These are phyloP conservation scores for Danaus plexippus DNA, from an alignment of 1,140 invertebrate genomes.

Conservation along the genomic window DNA sequence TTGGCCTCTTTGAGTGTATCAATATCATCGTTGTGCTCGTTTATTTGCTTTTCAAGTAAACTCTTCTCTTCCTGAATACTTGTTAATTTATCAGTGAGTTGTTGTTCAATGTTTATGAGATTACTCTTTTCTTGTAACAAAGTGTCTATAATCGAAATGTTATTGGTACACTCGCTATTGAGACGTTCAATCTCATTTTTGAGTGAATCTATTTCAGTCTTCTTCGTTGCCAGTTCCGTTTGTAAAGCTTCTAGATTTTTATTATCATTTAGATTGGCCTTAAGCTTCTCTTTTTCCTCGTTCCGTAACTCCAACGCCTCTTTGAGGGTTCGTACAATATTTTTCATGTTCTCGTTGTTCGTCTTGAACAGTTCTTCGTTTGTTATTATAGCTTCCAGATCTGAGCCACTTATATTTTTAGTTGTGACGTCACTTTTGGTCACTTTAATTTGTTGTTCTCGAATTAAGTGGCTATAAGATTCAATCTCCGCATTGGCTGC, in stretches of 20 bases:
- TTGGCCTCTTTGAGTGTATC: constrained; percentile 27
- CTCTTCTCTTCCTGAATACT: constrained; percentile 18
- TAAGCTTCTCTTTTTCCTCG: constrained; percentile 40
- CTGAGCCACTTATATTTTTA: constrained; percentile 26
- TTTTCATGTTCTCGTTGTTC: constrained; percentile 60
- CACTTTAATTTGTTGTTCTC: constrained; percentile 47
- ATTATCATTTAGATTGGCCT: constrained; percentile 23
- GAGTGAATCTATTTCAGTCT: constrained; percentile 26
- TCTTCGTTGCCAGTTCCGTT: constrained; percentile 29
- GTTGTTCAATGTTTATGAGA: constrained; percentile 19
- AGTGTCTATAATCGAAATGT: constrained; percentile 10
- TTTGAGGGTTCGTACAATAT: constrained; percentile 46
- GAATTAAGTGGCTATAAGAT: constrained; percentile 40
- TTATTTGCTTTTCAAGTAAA: constrained; percentile 21
- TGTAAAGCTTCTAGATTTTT: constrained; percentile 10
- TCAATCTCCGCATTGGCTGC: constrained; percentile 37
- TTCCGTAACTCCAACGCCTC: constrained; percentile 32
- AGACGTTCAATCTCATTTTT: constrained; percentile 26
- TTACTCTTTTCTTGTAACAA: constrained; percentile 19
- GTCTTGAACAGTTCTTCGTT: constrained; percentile 51
- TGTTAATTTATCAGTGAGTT: constrained; percentile 25
- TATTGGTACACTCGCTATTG: constrained; percentile 20
- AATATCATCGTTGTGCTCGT: constrained; percentile 18
- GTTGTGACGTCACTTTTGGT: constrained; percentile 26
- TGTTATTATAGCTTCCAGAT: constrained; percentile 39